Evolutionary conservation across 2,113 vertebrate genomes (phyloP).

Genomic region (Poeciliopsis occidentalis): DNA sequence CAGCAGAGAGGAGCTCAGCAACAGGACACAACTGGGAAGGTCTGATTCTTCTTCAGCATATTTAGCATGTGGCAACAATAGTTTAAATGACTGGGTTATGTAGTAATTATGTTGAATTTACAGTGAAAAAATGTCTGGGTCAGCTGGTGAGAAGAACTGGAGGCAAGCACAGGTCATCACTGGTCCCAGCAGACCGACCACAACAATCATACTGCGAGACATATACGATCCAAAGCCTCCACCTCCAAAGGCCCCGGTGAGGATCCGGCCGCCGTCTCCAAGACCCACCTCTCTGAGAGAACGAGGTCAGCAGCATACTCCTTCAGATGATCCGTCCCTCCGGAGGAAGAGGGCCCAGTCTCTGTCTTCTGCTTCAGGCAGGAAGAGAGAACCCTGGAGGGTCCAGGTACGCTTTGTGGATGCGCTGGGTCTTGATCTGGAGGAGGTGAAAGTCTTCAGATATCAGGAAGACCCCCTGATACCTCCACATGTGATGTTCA

Average conservation of each 20-base stretch:
- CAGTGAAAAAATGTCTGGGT: conserved; percentile 36
- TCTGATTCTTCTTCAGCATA: conserved; percentile 15
- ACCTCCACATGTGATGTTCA: conserved; percentile 88
- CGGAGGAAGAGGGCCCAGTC: conserved; percentile 85
- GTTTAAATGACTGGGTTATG: neutral
- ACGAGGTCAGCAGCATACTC: neutral
- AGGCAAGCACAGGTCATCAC: conserved; percentile 25
- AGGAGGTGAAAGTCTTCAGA: conserved; percentile 90
- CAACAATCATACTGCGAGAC: conserved; percentile 68
- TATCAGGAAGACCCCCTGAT: conserved; percentile 84
- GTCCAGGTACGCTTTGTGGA: conserved; percentile 91
- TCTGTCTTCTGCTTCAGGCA: conserved; percentile 77
- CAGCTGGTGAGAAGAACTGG: conserved; percentile 17
- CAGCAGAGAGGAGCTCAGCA: conserved; percentile 13
- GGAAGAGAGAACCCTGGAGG: conserved; percentile 47
- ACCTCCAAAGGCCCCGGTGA: conserved; percentile 37
- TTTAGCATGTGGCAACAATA: neutral
- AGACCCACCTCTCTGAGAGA: conserved; percentile 27
- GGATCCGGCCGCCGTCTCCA: conserved; percentile 59
- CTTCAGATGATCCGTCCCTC: conserved; percentile 79
- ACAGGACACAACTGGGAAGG: conserved; percentile 37
- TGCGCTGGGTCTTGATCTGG: conserved; percentile 89
- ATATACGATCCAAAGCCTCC: conserved; percentile 55
- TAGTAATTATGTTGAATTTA: conserved; percentile 24
- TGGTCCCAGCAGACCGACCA: conserved; percentile 72